Percentiles rank a stretch among this genome's conserved stretches.
These are phyloP conservation scores for Hofmannophila pseudospretella DNA, from an alignment of 2,888 invertebrate species.

Conservation along the genomic window DNA sequence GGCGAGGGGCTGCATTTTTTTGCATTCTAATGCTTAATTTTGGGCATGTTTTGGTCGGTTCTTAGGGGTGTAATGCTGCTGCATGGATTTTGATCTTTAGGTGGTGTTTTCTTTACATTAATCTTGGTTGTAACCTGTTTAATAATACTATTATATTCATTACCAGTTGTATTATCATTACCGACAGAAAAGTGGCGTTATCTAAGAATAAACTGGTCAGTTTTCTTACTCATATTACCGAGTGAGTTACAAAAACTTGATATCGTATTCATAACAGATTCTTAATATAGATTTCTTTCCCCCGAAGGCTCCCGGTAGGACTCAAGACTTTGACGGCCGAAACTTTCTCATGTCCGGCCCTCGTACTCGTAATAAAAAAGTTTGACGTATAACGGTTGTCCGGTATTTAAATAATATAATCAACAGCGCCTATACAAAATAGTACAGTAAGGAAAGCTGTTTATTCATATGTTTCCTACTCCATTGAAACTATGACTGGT, in stretches of 20 bases:
- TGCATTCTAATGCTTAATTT: constrained; percentile 29
- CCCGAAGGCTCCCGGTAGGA: no score
- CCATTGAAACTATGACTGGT: constrained; percentile 60
- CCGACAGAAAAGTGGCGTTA: no score
- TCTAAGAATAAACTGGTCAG: no score
- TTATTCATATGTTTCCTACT: constrained; percentile 70
- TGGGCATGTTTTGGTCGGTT: constrained; percentile 10
- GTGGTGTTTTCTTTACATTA: no score
- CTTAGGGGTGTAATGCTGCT: not conserved
- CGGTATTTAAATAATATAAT: constrained; percentile 72
- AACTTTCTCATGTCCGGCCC: constrained; percentile 66
- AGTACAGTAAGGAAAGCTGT: constrained; percentile 55
- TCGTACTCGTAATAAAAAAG: constrained; percentile 47
- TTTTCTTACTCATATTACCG: no score
- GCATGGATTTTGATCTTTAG: not conserved
- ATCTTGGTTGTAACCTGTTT: not conserved
- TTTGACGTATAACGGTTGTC: constrained; percentile 68
- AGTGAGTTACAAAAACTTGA: no score
- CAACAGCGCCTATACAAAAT: constrained; percentile 43
- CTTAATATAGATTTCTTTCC: no score
- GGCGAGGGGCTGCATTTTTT: constrained; percentile 34
- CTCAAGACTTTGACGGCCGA: no score
- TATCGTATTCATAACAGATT: no score
- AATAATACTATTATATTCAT: no score
- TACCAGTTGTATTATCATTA: no score